Percentiles rank a stretch among this genome's conserved stretches.
Conservation (phyloP, 2,113 vertebrate species). For the Anser brachyrhynchus region DNA sequence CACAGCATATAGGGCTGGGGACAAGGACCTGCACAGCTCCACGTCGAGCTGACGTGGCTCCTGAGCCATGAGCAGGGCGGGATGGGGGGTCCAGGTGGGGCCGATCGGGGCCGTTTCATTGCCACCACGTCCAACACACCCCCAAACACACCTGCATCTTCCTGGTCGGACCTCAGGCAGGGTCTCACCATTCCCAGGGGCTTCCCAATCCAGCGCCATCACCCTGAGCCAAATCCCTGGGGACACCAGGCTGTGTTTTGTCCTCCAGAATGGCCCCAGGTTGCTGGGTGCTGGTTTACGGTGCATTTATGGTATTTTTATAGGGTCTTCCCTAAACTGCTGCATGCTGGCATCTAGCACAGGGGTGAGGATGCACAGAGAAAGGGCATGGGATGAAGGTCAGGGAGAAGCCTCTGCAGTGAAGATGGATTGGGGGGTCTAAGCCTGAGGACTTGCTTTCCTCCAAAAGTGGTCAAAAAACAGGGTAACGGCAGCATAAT, state of each 20-base stretch:
- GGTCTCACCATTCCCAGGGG: background rate
- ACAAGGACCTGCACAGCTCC: no score
- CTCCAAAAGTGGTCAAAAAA: background rate
- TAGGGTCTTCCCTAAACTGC: background rate
- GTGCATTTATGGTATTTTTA: background rate
- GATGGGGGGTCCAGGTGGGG: no score
- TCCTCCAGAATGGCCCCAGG: background rate
- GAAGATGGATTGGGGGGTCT: background rate
- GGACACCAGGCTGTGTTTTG: background rate
- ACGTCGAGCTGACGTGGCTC: no score
- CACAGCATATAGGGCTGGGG: no score
- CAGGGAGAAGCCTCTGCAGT: background rate
- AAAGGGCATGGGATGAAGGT: background rate
- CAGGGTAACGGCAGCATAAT: background rate
- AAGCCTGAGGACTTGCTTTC: background rate
- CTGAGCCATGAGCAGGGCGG: no score
- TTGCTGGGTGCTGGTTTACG: background rate
- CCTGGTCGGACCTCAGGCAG: background rate
- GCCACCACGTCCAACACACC: rapidly evolving
- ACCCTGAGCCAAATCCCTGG: background rate
- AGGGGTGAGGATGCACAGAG: background rate
- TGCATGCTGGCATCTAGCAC: rapidly evolving
- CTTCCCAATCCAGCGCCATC: background rate
- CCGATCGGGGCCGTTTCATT: background rate
- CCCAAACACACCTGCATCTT: rapidly evolving